Conservation (phyloP, 2,797 vertebrate species). For the Schizopygopsis malacanthus region DNA sequence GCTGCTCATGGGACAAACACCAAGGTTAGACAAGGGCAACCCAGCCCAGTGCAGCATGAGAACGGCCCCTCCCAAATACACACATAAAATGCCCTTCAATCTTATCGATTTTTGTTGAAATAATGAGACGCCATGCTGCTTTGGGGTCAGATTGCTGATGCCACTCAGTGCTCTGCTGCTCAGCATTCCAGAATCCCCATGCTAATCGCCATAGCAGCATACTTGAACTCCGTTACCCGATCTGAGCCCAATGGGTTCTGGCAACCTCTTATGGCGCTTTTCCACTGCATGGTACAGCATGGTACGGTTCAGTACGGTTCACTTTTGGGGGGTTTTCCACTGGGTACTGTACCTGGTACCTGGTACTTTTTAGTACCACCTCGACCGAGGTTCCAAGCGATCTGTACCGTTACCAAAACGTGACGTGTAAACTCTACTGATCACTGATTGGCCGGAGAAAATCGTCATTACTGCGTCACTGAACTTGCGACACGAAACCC, state of each 20-base stretch:
- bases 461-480: no score
- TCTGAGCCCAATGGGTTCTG: background rate
- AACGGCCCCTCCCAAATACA: constrained; percentile 37
- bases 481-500: no score
- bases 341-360: no score
- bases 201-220: constrained; percentile 25
- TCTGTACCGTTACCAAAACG: no score
- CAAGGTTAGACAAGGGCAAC: constrained; percentile 69
- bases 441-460: no score
- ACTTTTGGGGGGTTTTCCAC: no score
- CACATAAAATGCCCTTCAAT: constrained; percentile 78
- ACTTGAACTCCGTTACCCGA: background rate
- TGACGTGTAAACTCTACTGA: no score
- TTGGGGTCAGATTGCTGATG: constrained; percentile 81
- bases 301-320: no score
- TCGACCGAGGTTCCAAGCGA: no score
- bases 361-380: no score
- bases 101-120: constrained; percentile 83
- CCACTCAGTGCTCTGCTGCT: constrained; percentile 64
- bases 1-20: constrained; percentile 58
- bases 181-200: constrained; percentile 49
- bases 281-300: no score
- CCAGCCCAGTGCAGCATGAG: constrained; percentile 39
- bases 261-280: background rate
- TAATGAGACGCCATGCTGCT: constrained; percentile 75